Base-by-base conservation (phyloP, 2,888 invertebrate species). In the Lamellibrachia satsuma region DNA sequence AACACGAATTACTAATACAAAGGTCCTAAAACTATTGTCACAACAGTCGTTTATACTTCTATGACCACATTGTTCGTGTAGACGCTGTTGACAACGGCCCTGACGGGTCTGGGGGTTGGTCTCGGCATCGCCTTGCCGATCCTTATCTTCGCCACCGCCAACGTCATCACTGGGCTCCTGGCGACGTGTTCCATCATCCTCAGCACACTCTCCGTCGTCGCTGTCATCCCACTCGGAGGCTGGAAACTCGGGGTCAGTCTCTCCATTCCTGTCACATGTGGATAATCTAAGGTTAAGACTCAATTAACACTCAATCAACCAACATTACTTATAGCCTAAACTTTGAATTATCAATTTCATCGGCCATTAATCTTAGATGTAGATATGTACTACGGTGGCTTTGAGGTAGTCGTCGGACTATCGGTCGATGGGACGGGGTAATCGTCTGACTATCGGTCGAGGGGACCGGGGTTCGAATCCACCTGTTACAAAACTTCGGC, bases 191-290 rank as follows among this genome's bases (percentile, higher is more conserved):
- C 94, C 92, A 96, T 96, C 90, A 93, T 94, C 51, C 94, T 95
- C 27, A 95, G 96, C 52, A 95, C 95, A 1, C 94, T 95, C 1
- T 95, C 95, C 92, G 95, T 96, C 27, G 93, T 96, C 15, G 96
- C 95, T 4, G 93, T 95, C 75, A 95, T 96, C 52, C 95, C 96
- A 1, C 91, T 96, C 15, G 95, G 94, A 3, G 96, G 96, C 0
- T 96, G 96, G 96, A 95, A 95, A 93, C 94, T 96, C 1, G 96
- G 96, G 93, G 96, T 96, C 94, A 94, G 95, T 94, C 75, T 22
- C 22, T n/a, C 15, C 2, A 75, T 75, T n/a, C 75, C 75, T 75
- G 75, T 7, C 57, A 15, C 8, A 57, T 8, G 57, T 75, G 2
- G n/a, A 75, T n/a, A 75, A 75, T 22, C 22, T 75, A 75, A 75